Evolutionary conservation across 2,888 invertebrate genomes (phyloP), one percentile per base, ranked within the genome.

Genomic region (Auanema freiburgensis): DNA sequence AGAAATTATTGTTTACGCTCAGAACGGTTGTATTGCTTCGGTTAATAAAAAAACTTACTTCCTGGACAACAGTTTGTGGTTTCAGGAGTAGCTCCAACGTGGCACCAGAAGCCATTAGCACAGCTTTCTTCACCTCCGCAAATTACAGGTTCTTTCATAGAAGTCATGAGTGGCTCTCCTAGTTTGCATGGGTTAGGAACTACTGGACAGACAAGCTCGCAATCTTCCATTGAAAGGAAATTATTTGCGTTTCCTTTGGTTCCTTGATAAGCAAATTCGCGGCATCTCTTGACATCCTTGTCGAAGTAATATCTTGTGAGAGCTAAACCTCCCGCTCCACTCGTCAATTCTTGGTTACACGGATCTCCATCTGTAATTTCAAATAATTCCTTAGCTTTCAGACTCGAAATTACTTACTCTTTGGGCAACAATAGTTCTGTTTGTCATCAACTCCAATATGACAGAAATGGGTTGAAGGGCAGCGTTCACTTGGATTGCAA

Each of bases 11-110:
- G 18, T 46, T 43, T 43, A 46, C 16, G 46, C 21, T 46, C 10
- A 46, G 6, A 46, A 18, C 3, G 10, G 16, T 46, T 18, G 16
- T 46, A 46, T 46, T 3, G 10, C 10, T 5, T 46, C 16, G 3
- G 4, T 46, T 3, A 3, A 46, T 16, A 21, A 14, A 18, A n/a
- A 51, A 16, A 46, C 79, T 69, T 52, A 81, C 79, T 77, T 70
- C 80, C 79, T 43, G 81, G 81, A 68, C 83, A 83, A 60, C 83
- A 83, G 63, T 81, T 83, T 42, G 83, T 83, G 10, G 78, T 79
- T 59, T 78, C 77, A 8, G 80, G 82, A 11, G 76, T 69, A 23
- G 71, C 76, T 41, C 83, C 83, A 14, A 81, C 78, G 57, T 83
- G 83, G 59, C 83, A 83, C 71, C 76, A 83, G 66, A 76, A 83